Evolutionary conservation across 1,140 invertebrate species (phyloP), one percentile per base, ranked within the genome.

Genomic region (Yoshiicerus persimilis): DNA sequence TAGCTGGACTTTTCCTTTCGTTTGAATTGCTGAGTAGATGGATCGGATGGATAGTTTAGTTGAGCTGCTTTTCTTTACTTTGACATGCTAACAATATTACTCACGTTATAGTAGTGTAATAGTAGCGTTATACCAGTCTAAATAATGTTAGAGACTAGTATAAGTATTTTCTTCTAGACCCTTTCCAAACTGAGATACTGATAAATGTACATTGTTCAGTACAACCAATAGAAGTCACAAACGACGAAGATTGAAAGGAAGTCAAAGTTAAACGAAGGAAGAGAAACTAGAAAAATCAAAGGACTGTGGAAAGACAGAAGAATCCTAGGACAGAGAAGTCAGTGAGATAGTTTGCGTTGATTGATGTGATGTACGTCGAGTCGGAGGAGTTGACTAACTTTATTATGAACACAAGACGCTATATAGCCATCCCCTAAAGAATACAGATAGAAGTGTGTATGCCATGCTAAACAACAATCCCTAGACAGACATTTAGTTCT

Each of bases 261-360:
- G 77, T 83, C 77, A 83, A 34, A 83, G 6, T 34, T 23, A 84
- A 84, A 39, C 23, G 30, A 84, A 9, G 39, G 39, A 47, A 84
- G 32, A 41, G 83, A 84, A 84, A 47, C 32, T 4, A 56, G 16
- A 56, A 56, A 16, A 56, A n/a, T 56, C 47, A 56, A 56, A 75
- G 66, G 25, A 16, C 66, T 70, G 66, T 30, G 66, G 66, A 70
- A 70, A 70, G 66, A 70, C 25, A 70, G 66, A 70, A 70, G 66
- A 70, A 56, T 84, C 83, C 56, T 25, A 84, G 83, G 39, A 23
- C 39, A 86, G 25, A 86, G 25, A 86, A 86, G 47, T 86, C 85
- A 87, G 36, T 41, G 6, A 87, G 88, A 89, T 89, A 86, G 88
- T 89, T 89, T 89, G 88, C 87, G 88, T 87, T 89, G 88, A 89